Conservation (phyloP, 2,888 invertebrate species). For the Phalera bucephala region DNA sequence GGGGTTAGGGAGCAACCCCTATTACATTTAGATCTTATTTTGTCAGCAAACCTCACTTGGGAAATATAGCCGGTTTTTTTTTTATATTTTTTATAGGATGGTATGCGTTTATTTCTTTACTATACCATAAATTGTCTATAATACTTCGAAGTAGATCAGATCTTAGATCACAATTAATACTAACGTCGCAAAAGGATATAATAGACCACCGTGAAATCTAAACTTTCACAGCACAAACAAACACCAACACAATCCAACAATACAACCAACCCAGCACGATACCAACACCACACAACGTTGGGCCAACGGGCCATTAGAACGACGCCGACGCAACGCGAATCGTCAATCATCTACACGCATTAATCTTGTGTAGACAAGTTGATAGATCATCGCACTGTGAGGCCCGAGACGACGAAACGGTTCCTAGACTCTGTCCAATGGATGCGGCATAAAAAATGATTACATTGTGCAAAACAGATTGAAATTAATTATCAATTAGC, state of each 20-base stretch:
- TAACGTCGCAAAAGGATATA: neutral
- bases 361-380: constrained; percentile 82
- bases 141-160: too few species aligned
- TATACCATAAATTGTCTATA: too few species aligned
- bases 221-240: too few species aligned
- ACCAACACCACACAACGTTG: constrained; percentile 39
- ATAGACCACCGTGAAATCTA: neutral
- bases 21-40: too few species aligned
- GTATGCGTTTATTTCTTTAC: too few species aligned
- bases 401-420: constrained; percentile 29
- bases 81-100: too few species aligned
- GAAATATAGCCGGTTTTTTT: too few species aligned
- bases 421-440: constrained; percentile 17
- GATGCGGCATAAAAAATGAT: constrained; percentile 44
- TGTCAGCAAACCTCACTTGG: too few species aligned
- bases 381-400: constrained; percentile 77
- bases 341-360: constrained; percentile 81
- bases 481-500: neutral
- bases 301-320: constrained; percentile 68
- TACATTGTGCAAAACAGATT: neutral
- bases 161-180: too few species aligned
- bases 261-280: constrained; percentile 14
- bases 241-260: too few species aligned
- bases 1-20: too few species aligned
- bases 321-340: constrained; percentile 68